Evolutionary conservation across 2,888 invertebrate species (phyloP).

Genomic region (Seladonia tumulorum): DNA sequence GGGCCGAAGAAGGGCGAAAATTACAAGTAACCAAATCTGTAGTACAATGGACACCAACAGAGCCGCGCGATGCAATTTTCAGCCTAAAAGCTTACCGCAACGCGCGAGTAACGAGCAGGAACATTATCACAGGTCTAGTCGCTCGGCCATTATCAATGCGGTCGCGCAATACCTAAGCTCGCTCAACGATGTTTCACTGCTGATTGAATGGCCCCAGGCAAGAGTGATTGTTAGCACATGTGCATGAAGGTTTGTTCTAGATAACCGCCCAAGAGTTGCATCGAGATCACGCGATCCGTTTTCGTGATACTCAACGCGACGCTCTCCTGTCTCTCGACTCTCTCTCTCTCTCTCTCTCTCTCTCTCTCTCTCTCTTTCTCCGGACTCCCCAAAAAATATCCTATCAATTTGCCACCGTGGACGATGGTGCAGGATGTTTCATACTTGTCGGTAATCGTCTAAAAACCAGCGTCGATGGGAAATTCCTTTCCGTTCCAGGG

Average conservation of each 20-base stretch:
- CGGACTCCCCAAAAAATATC: too few species aligned
- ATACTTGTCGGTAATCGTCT: not conserved
- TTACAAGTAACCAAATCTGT: too few species aligned
- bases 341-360: too few species aligned
- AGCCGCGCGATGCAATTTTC: not conserved
- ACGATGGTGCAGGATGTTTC: not conserved
- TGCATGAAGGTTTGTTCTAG: not conserved
- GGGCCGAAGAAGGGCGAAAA: too few species aligned
- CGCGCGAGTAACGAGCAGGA: not conserved
- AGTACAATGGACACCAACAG: not conserved
- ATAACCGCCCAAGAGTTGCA: not conserved
- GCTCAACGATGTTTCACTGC: not conserved
- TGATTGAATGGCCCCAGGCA: not conserved
- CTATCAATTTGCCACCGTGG: too few species aligned
- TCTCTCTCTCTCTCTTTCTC: too few species aligned
- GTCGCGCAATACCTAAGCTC: slow-evolving; percentile 1
- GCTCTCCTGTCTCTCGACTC: too few species aligned
- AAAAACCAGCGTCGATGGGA: not conserved
- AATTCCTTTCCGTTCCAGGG: not conserved
- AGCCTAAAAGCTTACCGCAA: not conserved
- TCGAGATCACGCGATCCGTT: not conserved
- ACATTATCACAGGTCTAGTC: not conserved
- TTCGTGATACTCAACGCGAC: not conserved
- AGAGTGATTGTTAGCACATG: slow-evolving; percentile 4
- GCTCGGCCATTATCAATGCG: not conserved